Conservation (phyloP, 2,797 vertebrate species). For the Tachyglossus aculeatus region DNA sequence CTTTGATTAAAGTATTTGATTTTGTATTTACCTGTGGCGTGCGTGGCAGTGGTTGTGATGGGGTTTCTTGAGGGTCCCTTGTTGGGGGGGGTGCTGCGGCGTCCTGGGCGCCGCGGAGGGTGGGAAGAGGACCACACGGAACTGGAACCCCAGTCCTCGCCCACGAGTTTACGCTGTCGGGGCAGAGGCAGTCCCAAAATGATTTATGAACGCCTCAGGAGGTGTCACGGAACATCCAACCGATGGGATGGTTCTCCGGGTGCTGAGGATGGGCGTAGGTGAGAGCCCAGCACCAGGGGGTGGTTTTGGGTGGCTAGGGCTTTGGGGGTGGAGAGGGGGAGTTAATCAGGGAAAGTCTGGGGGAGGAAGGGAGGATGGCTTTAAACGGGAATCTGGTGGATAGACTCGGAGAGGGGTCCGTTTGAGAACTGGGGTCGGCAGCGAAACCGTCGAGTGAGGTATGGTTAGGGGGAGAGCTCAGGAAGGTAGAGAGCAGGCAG, state of each 20-base stretch:
- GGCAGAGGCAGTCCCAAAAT: background rate
- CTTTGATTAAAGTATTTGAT: slow-evolving; percentile 69
- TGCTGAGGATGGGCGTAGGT: background rate
- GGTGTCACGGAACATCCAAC: background rate
- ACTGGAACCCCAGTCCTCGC: background rate
- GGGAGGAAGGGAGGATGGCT: too few relatives aligned
- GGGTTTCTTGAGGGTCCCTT: fast-evolving
- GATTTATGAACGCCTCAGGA: background rate
- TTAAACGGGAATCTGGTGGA: too few relatives aligned
- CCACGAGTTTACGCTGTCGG: background rate
- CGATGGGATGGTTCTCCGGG: background rate
- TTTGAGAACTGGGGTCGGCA: background rate
- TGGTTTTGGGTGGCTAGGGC: too few relatives aligned
- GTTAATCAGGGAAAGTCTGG: background rate
- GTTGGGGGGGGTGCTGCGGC: too few relatives aligned
- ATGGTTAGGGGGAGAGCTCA: too few relatives aligned
- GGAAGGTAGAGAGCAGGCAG: background rate
- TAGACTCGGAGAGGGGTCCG: too few relatives aligned
- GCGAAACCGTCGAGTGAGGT: background rate
- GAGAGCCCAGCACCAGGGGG: background rate
- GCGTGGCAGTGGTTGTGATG: background rate
- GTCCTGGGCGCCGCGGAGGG: background rate
- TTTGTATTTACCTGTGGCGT: slow-evolving; percentile 52
- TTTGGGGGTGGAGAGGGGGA: too few relatives aligned
- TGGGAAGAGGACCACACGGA: background rate